These are phyloP conservation scores for Micrasema minimum DNA, from an alignment of 1,140 invertebrate species.

Conservation along the genomic window DNA sequence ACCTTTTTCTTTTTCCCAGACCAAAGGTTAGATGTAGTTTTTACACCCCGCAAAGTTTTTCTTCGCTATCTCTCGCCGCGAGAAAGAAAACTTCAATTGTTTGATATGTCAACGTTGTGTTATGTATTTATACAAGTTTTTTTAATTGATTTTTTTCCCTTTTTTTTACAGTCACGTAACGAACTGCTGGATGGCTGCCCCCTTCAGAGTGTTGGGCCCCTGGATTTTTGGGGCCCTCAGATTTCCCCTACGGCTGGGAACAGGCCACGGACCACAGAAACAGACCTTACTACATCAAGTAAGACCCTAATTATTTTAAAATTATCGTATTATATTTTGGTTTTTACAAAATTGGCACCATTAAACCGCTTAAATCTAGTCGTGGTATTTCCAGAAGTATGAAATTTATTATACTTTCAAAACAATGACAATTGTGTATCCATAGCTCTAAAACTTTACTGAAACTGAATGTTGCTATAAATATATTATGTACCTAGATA, in stretches of 20 bases:
- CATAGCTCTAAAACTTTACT: too few species aligned
- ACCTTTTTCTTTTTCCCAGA: slow-evolving; percentile 17
- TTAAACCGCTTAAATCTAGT: too few species aligned
- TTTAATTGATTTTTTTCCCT: slow-evolving; percentile 30
- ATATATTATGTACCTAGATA: too few species aligned
- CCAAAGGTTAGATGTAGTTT: slow-evolving; percentile 26
- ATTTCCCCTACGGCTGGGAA: slow-evolving; percentile 90
- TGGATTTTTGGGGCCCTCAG: slow-evolving; percentile 62
- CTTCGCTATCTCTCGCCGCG: slow-evolving; percentile 3
- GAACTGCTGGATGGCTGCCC: slow-evolving; percentile 85
- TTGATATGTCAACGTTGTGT: too few species aligned
- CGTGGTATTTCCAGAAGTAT: too few species aligned
- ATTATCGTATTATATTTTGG: neutral
- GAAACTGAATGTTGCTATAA: too few species aligned
- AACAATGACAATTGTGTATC: too few species aligned
- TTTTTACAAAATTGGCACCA: neutral
- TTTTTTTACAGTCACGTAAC: slow-evolving; percentile 76
- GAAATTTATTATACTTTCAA: too few species aligned
- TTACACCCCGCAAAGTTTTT: slow-evolving; percentile 2
- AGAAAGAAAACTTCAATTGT: neutral
- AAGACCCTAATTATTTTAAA: slow-evolving; percentile 58
- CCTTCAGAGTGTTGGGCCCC: slow-evolving; percentile 81
- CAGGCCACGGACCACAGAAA: slow-evolving; percentile 81
- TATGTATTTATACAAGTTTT: too few species aligned
- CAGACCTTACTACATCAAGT: slow-evolving; percentile 91